phyloP scores from a whole-genome alignment of 2,888 invertebrate genomes.

The Eupithecia centaureata region DNA sequence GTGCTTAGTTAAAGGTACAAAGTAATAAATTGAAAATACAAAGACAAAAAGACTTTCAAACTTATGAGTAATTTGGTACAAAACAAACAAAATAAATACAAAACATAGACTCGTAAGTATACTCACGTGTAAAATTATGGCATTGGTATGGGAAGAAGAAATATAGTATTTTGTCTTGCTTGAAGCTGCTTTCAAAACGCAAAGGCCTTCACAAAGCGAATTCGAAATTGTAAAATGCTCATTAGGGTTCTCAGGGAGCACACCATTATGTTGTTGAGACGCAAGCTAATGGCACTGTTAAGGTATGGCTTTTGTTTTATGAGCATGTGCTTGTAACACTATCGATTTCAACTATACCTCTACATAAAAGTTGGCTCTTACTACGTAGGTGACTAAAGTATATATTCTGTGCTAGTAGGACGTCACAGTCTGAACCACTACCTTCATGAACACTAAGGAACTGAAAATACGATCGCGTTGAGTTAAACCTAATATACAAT shows the following conservation, averaged over 20 bases:
- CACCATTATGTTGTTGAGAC: slow-evolving; percentile 79
- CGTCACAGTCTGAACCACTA: neutral
- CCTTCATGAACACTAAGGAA: neutral
- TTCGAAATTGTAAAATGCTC: slow-evolving; percentile 41
- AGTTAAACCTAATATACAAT: no score
- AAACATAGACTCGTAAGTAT: no score
- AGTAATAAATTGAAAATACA: no score
- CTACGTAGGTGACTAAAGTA: slow-evolving; percentile 17
- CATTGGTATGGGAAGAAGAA: neutral
- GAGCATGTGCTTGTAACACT: neutral
- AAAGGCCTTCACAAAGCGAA: slow-evolving; percentile 42
- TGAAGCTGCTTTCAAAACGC: slow-evolving; percentile 17
- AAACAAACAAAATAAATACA: no score
- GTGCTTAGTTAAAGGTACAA: no score
- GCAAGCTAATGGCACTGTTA: slow-evolving; percentile 67
- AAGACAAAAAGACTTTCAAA: no score
- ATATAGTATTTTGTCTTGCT: slow-evolving; percentile 20
- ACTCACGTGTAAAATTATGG: neutral
- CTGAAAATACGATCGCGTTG: neutral
- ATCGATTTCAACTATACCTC: neutral
- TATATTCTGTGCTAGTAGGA: no score
- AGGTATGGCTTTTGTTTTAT: slow-evolving; percentile 41
- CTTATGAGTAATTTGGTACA: no score
- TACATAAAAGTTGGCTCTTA: neutral
- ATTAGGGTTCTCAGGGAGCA: slow-evolving; percentile 42